These are phyloP conservation scores for Julus scandinavius DNA, from an alignment of 2,888 invertebrate genomes.

Conservation along the genomic window DNA sequence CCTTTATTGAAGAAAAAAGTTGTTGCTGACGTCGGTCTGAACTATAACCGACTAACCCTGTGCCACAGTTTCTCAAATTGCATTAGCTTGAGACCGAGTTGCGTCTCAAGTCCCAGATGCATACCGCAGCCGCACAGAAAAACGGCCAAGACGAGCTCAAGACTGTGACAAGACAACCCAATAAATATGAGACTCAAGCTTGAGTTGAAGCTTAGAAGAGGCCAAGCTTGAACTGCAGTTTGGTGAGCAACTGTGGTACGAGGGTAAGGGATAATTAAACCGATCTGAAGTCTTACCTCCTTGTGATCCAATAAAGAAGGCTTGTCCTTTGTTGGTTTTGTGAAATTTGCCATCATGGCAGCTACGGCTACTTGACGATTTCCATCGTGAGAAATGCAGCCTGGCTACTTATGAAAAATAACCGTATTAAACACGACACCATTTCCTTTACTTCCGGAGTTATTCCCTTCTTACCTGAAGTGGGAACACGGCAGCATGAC, in stretches of 20 bases:
- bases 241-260: too few relatives aligned
- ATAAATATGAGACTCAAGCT: too few relatives aligned
- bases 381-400: conserved; percentile 63
- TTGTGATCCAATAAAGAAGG: conserved; percentile 69
- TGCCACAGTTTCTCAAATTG: too few relatives aligned
- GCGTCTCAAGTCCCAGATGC: too few relatives aligned
- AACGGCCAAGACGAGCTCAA: too few relatives aligned
- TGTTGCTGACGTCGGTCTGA: neutral
- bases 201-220: too few relatives aligned
- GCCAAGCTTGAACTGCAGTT: too few relatives aligned
- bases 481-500: conserved; percentile 68
- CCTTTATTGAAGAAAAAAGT: conserved; percentile 61
- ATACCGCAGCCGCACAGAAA: too few relatives aligned
- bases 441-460: neutral
- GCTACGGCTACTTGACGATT: conserved; percentile 66
- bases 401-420: conserved; percentile 61
- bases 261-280: neutral
- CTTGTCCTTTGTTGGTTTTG: conserved; percentile 67
- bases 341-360: conserved; percentile 70
- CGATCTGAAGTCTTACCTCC: conserved; percentile 63
- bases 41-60: neutral
- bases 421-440: conserved; percentile 48
- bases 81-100: too few relatives aligned
- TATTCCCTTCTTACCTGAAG: conserved; percentile 64
- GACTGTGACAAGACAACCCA: too few relatives aligned